phyloP scores from a whole-genome alignment of 2,797 vertebrate genomes.

The Sebastes elongatus region DNA sequence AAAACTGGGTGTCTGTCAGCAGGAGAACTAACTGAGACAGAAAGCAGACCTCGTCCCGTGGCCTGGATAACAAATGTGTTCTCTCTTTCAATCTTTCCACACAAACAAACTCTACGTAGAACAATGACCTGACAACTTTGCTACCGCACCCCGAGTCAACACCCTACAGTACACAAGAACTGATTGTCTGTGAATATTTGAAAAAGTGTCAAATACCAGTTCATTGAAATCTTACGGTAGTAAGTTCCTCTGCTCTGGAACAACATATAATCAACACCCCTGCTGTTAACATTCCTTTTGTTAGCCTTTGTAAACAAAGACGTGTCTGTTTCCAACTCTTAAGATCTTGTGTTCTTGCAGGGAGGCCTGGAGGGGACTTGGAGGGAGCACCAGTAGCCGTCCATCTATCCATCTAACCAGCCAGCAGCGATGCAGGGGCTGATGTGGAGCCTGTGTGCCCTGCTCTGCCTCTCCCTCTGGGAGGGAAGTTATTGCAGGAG shows the following conservation, averaged over 20 bases:
- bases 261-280: constrained; percentile 12
- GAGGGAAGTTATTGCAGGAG: constrained; percentile 73
- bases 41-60: constrained; percentile 56
- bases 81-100: constrained; percentile 44
- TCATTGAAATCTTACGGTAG: not conserved
- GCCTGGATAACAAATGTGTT: constrained; percentile 34
- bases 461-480: constrained; percentile 85
- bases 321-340: not conserved
- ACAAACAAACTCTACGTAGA: constrained; percentile 21
- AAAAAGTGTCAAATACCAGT: constrained; percentile 2
- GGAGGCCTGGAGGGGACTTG: constrained; percentile 44
- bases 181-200: constrained; percentile 19
- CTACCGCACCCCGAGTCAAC: not conserved
- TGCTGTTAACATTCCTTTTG: constrained; percentile 20
- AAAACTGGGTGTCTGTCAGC: constrained; percentile 34
- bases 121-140: constrained; percentile 32
- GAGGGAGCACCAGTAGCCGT: constrained; percentile 51
- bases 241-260: constrained; percentile 9
- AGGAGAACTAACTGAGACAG: constrained; percentile 37
- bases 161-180: not conserved
- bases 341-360: constrained; percentile 54
- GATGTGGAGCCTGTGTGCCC: constrained; percentile 84
- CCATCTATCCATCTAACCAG: constrained; percentile 51
- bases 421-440: constrained; percentile 84
- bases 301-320: constrained; percentile 19